A percentile compares a stretch with the other conserved stretches of the same genome.
phyloP scores from a whole-genome alignment of 2,888 invertebrate genomes.

The Drosophila maculinotata region DNA sequence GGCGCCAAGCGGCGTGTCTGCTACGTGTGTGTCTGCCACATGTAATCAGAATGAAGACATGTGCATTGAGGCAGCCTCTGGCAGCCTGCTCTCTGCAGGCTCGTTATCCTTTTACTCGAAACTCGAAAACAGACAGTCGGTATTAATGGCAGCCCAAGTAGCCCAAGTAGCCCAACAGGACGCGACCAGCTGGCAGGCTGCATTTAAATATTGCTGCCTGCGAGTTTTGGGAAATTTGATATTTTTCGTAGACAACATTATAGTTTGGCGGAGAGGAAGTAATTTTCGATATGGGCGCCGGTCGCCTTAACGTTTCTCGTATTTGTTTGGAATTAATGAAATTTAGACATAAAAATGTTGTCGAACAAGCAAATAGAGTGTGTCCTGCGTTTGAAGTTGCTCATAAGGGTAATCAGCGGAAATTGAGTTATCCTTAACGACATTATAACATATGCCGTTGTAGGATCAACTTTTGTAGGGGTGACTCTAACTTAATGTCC shows the following conservation, averaged over 20 bases:
- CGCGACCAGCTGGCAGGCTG: constrained; percentile 54
- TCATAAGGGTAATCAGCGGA: constrained; percentile 71
- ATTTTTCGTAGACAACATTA: constrained; percentile 54
- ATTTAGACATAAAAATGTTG: constrained; percentile 72
- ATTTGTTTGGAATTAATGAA: constrained; percentile 78
- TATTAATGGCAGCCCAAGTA: constrained; percentile 58
- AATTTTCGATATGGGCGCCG: constrained; percentile 71
- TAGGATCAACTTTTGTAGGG: constrained; percentile 15
- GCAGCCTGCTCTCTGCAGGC: constrained; percentile 42
- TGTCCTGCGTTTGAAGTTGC: constrained; percentile 47
- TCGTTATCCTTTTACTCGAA: constrained; percentile 71
- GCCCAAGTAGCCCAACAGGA: constrained; percentile 21
- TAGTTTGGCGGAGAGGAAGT: constrained; percentile 61
- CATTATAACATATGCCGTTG: constrained; percentile 58
- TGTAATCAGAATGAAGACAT: constrained; percentile 73
- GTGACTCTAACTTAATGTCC: constrained; percentile 24
- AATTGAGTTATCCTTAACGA: constrained; percentile 74
- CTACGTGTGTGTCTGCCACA: constrained; percentile 47
- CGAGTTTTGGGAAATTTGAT: constrained; percentile 59
- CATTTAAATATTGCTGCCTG: constrained; percentile 67
- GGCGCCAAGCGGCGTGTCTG: constrained; percentile 28
- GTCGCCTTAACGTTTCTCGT: constrained; percentile 26
- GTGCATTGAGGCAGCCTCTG: constrained; percentile 54
- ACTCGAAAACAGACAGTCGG: constrained; percentile 44
- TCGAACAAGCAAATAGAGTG: constrained; percentile 51